Conservation (phyloP, 1,140 invertebrate species). For the Brachionus asplanchnoidis region DNA sequence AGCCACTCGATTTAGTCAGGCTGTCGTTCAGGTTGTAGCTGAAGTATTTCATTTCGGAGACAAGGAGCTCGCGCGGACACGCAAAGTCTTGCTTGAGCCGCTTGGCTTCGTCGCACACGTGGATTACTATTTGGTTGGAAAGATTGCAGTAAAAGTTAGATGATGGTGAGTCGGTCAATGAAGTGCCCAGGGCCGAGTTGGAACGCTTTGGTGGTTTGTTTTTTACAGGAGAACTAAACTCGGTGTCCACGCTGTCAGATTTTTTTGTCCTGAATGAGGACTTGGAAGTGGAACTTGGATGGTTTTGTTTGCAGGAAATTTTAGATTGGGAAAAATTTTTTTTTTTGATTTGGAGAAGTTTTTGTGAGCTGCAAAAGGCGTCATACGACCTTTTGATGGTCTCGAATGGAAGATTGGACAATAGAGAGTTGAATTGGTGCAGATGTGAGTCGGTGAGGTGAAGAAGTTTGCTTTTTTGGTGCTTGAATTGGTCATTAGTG, state of each 20-base stretch:
- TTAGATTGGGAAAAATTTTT: not conserved
- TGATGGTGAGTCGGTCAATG: not conserved
- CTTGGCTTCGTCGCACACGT: conserved; percentile 58
- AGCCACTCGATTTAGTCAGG: not conserved
- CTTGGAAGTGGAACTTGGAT: not conserved
- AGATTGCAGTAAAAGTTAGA: not conserved
- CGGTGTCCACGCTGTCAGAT: not conserved
- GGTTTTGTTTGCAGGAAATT: not conserved
- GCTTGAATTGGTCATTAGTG: not conserved
- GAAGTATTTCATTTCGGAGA: conserved; percentile 89
- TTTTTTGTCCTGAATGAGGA: not conserved
- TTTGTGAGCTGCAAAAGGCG: not conserved
- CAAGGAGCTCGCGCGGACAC: conserved; percentile 75
- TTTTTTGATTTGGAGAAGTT: not conserved
- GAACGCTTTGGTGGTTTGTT: not conserved
- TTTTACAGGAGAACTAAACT: not conserved
- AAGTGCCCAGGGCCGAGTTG: not conserved
- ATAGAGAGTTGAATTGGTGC: not conserved
- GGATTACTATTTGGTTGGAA: conserved; percentile 51
- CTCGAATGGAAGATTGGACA: conserved; percentile 12
- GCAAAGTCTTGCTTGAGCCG: conserved; percentile 74
- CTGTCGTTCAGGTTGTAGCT: conserved; percentile 63
- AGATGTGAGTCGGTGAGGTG: not conserved
- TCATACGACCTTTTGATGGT: conserved; percentile 18
- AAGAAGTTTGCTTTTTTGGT: not conserved